Conservation (phyloP, 2,888 invertebrate species). For the Crioceris asparagi region DNA sequence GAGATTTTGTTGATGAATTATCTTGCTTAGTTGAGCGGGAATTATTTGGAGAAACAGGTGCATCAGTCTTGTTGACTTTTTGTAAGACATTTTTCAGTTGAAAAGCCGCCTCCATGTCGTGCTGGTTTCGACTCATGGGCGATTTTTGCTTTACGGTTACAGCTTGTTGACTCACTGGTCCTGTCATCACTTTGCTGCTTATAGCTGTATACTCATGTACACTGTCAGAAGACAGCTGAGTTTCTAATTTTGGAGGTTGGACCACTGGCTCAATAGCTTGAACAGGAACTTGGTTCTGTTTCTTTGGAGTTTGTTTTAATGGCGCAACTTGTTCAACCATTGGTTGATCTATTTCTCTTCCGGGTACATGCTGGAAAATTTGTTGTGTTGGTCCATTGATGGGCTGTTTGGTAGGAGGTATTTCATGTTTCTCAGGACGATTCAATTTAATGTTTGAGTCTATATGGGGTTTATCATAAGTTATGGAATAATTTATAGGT, state of each 20-base stretch:
- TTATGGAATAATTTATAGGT: conserved; percentile 16
- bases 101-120: conserved; percentile 44
- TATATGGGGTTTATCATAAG: conserved; percentile 11
- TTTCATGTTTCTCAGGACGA: neutral
- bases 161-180: conserved; percentile 62
- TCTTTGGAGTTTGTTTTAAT: conserved; percentile 16
- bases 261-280: conserved; percentile 15
- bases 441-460: neutral
- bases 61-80: conserved; percentile 29
- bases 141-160: conserved; percentile 46
- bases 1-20: conserved; percentile 11
- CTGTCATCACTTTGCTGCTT: conserved; percentile 61
- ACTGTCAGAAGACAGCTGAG: conserved; percentile 31
- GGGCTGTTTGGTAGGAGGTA: neutral
- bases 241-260: conserved; percentile 23
- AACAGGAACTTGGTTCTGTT: conserved; percentile 8
- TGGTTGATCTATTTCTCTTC: conserved; percentile 8
- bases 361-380: conserved; percentile 18
- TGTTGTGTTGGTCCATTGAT: no score
- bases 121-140: conserved; percentile 47
- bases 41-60: conserved; percentile 9
- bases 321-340: conserved; percentile 22
- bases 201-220: conserved; percentile 48
- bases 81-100: conserved; percentile 47
- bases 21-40: conserved; percentile 11